Conservation (phyloP, 2,797 vertebrate species). For the Neosilurus hyrtlii region DNA sequence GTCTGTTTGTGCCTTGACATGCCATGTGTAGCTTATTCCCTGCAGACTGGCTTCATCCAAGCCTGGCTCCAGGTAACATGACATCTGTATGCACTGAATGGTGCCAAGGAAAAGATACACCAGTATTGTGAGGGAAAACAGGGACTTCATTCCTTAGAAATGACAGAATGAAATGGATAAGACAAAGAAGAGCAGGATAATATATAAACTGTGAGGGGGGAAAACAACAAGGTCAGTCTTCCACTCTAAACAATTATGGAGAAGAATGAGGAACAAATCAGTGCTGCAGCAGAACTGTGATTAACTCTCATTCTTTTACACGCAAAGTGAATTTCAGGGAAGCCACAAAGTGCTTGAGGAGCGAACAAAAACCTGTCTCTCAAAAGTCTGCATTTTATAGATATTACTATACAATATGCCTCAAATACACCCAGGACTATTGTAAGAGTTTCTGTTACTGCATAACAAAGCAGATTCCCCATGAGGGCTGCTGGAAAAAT, state of each 20-base stretch:
- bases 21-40: constrained; percentile 53
- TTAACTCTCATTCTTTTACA: constrained; percentile 40
- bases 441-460: constrained; percentile 42
- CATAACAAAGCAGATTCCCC: constrained; percentile 60
- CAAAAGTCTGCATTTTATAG: constrained; percentile 3
- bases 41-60: constrained; percentile 31
- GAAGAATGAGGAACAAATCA: constrained; percentile 25
- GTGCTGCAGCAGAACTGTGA: constrained; percentile 26
- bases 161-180: constrained; percentile 49
- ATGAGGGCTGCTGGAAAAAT: constrained; percentile 65
- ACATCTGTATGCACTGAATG: constrained; percentile 46
- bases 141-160: constrained; percentile 54
- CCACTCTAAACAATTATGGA: constrained; percentile 40
- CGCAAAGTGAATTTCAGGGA: constrained; percentile 39
- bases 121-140: constrained; percentile 48
- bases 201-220: constrained; percentile 34
- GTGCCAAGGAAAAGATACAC: constrained; percentile 59
- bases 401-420: constrained; percentile 24
- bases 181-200: constrained; percentile 30
- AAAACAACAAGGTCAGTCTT: constrained; percentile 48
- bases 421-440: constrained; percentile 30
- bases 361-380: constrained; percentile 39
- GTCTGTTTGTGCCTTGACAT: constrained; percentile 45
- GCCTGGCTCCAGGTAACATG: constrained; percentile 43
- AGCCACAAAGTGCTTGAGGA: constrained; percentile 26